Conservation (phyloP, 2,888 invertebrate species). For the Stenichneumon culpator region DNA sequence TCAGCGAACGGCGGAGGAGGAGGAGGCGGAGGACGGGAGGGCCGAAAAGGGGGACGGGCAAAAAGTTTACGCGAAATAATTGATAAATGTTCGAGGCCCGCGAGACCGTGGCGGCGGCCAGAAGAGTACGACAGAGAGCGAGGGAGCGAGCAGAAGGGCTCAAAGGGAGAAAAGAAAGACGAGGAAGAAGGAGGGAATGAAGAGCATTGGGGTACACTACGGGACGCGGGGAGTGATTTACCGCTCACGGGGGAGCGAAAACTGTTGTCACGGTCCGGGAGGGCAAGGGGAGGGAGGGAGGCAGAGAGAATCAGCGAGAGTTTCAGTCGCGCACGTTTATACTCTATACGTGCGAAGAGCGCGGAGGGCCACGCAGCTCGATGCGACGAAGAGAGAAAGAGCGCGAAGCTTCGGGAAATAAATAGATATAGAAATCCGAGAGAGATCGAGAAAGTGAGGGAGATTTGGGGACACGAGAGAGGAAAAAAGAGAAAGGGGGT, state of each 20-base stretch:
- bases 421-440: constrained; percentile 47
- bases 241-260: constrained; percentile 78
- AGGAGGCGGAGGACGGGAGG: constrained; percentile 9
- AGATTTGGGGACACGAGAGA: constrained; percentile 29
- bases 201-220: constrained; percentile 41
- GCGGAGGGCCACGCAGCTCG: constrained; percentile 30
- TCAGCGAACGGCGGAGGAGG: constrained; percentile 2
- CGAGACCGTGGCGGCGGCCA: constrained; percentile 64
- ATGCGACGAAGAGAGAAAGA: constrained; percentile 15
- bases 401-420: constrained; percentile 55
- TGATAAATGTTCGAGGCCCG: constrained; percentile 79
- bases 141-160: constrained; percentile 9
- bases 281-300: constrained; percentile 44
- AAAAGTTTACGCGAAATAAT: constrained; percentile 80
- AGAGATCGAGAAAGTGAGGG: constrained; percentile 10
- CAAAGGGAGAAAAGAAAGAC: constrained; percentile 19
- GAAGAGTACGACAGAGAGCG: constrained; percentile 4
- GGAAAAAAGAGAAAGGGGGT: neutral
- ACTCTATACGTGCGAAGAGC: constrained; percentile 47
- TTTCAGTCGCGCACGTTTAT: constrained; percentile 60
- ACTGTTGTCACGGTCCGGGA: constrained; percentile 78
- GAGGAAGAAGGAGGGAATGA: constrained; percentile 39
- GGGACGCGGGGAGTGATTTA: constrained; percentile 76
- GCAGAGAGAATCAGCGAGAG: constrained; percentile 41
- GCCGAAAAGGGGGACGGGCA: constrained; percentile 35